Evolutionary conservation across 2,797 vertebrate genomes (phyloP), one percentile per base, ranked within the genome.

Genomic region (Acanthurus leucopareius): DNA sequence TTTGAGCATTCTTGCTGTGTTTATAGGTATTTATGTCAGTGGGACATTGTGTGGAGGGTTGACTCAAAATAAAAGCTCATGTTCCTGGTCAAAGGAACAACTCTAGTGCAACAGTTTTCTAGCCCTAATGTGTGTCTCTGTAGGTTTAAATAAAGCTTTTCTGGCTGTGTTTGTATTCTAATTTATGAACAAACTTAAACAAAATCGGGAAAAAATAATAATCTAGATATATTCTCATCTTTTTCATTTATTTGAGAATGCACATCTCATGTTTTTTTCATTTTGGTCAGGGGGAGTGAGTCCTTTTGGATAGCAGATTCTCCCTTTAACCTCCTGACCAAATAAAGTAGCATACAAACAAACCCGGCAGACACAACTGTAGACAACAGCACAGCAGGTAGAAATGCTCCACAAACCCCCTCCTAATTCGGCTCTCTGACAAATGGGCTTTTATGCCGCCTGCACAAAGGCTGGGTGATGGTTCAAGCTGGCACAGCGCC

Each of bases 391-490:
- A 77, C 85, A 89, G 86, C 83, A 91, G 90, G 86, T 85, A 82
- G 75, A 68, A 52, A 80, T 88, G 78, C 49, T 48, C 69, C 85
- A 80, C 76, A 72, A 84, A 71, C 77, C 73, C 64, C 66, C 48
- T 44, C 20, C 81, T 80, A 86, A 86, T 86, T 83, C 58, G 22
- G 51, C 82, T 75, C 47, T 47, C 75, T 87, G 80, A 91, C 91
- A 94, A 93, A 92, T 79, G 62, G 74, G 73, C 86, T 89, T 91
- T 91, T 88, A 89, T 92, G 85, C 59, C 8, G 77, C 67, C 72
- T 66, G 69, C 82, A 92, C 83, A 89, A 91, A 80, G 84, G 74
- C 80, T 69, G 83, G 69, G 79, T 47, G 85, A 90, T 84, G 83
- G 69, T 85, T 77, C 78, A n/a, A 62, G 28, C 54, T 64, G 88